A percentile compares a stretch with the other conserved stretches of the same genome.
Evolutionary conservation across 1,140 invertebrate genomes (phyloP).

Genomic region (Drosophila asahinai): DNA sequence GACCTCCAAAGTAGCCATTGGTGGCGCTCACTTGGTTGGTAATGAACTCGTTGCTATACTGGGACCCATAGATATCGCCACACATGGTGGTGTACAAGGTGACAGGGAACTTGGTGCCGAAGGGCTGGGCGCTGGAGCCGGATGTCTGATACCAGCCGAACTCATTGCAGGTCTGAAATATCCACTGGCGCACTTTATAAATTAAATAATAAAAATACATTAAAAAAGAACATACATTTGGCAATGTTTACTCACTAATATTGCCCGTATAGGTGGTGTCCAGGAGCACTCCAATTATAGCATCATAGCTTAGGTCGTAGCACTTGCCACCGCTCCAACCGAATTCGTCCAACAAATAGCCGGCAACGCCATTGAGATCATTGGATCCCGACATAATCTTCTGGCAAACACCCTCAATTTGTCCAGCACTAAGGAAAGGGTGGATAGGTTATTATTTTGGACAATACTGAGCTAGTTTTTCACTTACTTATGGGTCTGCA

Average conservation of each 20-base stretch:
- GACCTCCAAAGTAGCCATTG: conserved; percentile 88
- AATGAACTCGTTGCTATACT: conserved; percentile 65
- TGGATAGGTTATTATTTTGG: too few species aligned
- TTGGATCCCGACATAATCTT: conserved; percentile 64
- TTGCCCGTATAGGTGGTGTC: conserved; percentile 61
- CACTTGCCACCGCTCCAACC: conserved; percentile 36
- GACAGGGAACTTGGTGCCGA: conserved; percentile 87
- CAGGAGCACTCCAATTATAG: conserved; percentile 45
- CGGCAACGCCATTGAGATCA: conserved; percentile 68
- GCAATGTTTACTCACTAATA: conserved; percentile 58
- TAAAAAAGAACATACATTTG: too few species aligned
- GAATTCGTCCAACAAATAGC: conserved; percentile 61
- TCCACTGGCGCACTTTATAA: conserved; percentile 87
- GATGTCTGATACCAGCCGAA: conserved; percentile 91
- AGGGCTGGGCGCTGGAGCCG: conserved; percentile 87
- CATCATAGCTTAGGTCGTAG: conserved; percentile 69
- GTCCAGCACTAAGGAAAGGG: conserved; percentile 52
- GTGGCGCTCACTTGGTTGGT: conserved; percentile 85
- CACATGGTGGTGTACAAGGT: conserved; percentile 88
- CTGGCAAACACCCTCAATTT: conserved; percentile 72
- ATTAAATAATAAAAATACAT: not conserved
- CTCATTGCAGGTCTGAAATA: conserved; percentile 91
- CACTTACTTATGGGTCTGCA: conserved; percentile 78
- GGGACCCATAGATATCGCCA: conserved; percentile 88
- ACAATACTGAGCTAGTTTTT: not conserved